A percentile compares a stretch with the other conserved stretches of the same genome.
These are phyloP conservation scores for Bombus consobrinus DNA, from an alignment of 1,140 invertebrate genomes.

Conservation along the genomic window DNA sequence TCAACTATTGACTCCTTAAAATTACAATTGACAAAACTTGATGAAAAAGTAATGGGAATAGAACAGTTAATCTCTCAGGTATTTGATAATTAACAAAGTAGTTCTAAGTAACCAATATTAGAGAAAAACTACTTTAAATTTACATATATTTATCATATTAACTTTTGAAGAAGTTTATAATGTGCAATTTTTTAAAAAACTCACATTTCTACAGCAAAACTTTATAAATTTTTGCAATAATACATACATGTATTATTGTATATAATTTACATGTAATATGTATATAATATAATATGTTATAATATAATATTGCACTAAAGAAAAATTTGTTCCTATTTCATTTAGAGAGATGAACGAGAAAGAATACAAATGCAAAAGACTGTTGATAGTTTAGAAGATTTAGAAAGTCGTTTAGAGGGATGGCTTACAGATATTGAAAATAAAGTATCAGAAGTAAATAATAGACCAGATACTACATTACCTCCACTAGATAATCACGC, in stretches of 20 bases:
- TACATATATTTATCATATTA: too few species aligned
- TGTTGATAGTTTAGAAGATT: conserved; percentile 85
- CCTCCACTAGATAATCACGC: conserved; percentile 80
- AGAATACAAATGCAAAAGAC: conserved; percentile 88
- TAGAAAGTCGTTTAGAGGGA: conserved; percentile 86
- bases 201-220: background rate
- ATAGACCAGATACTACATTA: conserved; percentile 24
- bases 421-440: conserved; percentile 83
- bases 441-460: conserved; percentile 80
- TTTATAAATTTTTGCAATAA: background rate
- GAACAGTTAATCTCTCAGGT: conserved; percentile 83
- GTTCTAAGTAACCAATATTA: background rate
- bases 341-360: conserved; percentile 87
- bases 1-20: conserved; percentile 87
- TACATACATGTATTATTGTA: background rate
- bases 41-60: conserved; percentile 87
- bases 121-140: too few species aligned
- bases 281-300: background rate
- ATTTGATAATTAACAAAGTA: conserved; percentile 16
- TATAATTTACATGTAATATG: background rate
- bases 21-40: conserved; percentile 85
- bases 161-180: too few species aligned
- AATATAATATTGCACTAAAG: background rate
- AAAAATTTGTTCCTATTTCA: conserved; percentile 11
- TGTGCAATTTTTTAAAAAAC: background rate